Evolutionary conservation across 2,113 vertebrate species (phyloP).

Genomic region (Fukomys damarensis): DNA sequence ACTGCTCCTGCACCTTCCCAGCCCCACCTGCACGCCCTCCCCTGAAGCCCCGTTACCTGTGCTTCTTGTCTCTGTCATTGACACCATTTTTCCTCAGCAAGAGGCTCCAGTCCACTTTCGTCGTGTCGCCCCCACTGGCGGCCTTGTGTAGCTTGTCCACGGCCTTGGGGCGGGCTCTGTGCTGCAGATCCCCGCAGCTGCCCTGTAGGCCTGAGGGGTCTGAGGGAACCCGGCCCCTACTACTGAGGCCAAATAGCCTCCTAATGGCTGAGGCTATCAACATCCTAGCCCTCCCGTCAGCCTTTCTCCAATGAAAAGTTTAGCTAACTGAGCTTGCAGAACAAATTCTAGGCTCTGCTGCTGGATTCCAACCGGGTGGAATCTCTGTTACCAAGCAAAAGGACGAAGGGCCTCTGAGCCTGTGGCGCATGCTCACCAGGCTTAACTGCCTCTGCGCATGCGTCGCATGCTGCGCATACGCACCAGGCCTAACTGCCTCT

Average conservation of each 20-base stretch:
- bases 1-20: fast-evolving
- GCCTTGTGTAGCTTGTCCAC: slow-evolving; percentile 93
- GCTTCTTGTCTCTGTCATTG: slow-evolving; percentile 91
- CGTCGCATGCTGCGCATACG: too few relatives aligned
- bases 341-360: neutral
- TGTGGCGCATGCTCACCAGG: too few relatives aligned
- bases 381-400: too few relatives aligned
- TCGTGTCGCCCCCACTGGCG: slow-evolving; percentile 88
- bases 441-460: too few relatives aligned
- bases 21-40: neutral
- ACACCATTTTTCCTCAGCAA: slow-evolving; percentile 87
- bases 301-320: neutral
- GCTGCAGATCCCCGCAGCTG: slow-evolving; percentile 82
- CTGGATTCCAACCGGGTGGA: neutral
- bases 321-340: slow-evolving; percentile 80
- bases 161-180: slow-evolving; percentile 89
- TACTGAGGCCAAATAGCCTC: slow-evolving; percentile 90
- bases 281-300: fast-evolving
- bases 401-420: too few relatives aligned
- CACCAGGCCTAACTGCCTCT: too few relatives aligned
- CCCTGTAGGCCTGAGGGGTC: slow-evolving; percentile 81
- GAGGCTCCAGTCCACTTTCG: slow-evolving; percentile 87
- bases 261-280: slow-evolving; percentile 87
- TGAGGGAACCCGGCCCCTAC: slow-evolving; percentile 84
- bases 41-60: slow-evolving; percentile 85